Evolutionary conservation across 2,888 invertebrate genomes (phyloP).

Genomic region (Cheiracanthium punctorium): DNA sequence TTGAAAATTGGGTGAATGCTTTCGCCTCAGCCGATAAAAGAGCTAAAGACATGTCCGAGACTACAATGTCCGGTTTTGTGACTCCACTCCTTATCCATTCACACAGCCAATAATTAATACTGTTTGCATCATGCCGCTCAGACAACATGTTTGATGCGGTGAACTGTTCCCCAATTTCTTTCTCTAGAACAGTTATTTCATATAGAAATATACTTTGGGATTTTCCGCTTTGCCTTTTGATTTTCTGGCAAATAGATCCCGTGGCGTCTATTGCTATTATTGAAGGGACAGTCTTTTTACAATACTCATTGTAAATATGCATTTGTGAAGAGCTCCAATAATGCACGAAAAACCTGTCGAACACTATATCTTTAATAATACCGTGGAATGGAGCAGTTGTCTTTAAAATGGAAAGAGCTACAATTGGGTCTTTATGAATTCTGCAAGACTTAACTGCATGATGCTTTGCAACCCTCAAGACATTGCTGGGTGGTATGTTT

Average conservation of each 20-base stretch:
- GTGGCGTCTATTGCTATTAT: background rate
- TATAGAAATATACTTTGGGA: background rate
- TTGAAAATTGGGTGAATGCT: too few relatives aligned
- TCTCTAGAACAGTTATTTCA: background rate
- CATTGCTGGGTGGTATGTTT: background rate
- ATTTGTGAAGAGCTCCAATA: background rate
- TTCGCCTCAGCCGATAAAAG: background rate
- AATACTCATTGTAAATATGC: background rate
- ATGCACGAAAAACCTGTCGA: background rate
- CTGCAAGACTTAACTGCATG: background rate
- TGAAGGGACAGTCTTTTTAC: background rate
- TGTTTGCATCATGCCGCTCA: slow-evolving; percentile 3
- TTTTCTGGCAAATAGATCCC: background rate
- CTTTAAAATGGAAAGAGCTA: background rate
- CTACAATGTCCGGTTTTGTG: background rate
- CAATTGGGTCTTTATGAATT: background rate
- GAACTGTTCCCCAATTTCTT: background rate
- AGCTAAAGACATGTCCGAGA: background rate
- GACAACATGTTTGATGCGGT: background rate
- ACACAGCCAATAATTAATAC: background rate
- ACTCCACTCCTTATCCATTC: background rate
- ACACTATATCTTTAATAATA: background rate
- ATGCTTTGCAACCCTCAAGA: background rate
- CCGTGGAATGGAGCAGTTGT: background rate
- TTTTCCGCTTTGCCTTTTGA: background rate